A percentile compares a stretch with the other conserved stretches of the same genome.
These are phyloP conservation scores for Lochmaea capreae DNA, from an alignment of 2,888 invertebrate species.

Conservation along the genomic window DNA sequence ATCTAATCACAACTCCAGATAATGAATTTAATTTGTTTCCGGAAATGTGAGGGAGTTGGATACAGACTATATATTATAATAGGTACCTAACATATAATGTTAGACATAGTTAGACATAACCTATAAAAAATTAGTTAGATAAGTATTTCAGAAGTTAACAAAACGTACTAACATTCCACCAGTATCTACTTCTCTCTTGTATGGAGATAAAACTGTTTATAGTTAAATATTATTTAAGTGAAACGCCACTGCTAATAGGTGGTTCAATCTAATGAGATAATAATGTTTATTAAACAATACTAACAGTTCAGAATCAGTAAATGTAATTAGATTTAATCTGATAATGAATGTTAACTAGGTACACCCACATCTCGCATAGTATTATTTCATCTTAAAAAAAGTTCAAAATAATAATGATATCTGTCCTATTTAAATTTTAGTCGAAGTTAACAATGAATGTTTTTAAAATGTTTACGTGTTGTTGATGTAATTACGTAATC, in stretches of 20 bases:
- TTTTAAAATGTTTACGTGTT: neutral
- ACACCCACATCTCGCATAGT: constrained; percentile 14
- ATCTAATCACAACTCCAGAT: too few relatives aligned
- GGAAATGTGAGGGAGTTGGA: too few relatives aligned
- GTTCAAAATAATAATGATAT: neutral
- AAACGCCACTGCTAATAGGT: constrained; percentile 14
- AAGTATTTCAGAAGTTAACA: too few relatives aligned
- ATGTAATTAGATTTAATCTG: constrained; percentile 15
- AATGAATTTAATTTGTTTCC: too few relatives aligned
- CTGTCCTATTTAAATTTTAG: neutral
- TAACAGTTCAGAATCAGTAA: constrained; percentile 27
- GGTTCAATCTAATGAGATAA: constrained; percentile 17
- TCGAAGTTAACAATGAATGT: neutral
- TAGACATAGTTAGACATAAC: too few relatives aligned
- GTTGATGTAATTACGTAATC: constrained; percentile 17
- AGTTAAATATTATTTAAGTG: too few relatives aligned
- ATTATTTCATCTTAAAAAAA: constrained; percentile 8
- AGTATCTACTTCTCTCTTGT: too few relatives aligned
- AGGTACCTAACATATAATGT: too few relatives aligned
- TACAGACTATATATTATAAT: too few relatives aligned
- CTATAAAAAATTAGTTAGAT: too few relatives aligned
- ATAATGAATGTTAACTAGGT: constrained; percentile 22
- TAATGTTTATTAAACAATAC: constrained; percentile 31
- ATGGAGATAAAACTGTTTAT: too few relatives aligned
- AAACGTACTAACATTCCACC: too few relatives aligned